Evolutionary conservation across 2,888 invertebrate genomes (phyloP).

Genomic region (Mactromeris polynyma): DNA sequence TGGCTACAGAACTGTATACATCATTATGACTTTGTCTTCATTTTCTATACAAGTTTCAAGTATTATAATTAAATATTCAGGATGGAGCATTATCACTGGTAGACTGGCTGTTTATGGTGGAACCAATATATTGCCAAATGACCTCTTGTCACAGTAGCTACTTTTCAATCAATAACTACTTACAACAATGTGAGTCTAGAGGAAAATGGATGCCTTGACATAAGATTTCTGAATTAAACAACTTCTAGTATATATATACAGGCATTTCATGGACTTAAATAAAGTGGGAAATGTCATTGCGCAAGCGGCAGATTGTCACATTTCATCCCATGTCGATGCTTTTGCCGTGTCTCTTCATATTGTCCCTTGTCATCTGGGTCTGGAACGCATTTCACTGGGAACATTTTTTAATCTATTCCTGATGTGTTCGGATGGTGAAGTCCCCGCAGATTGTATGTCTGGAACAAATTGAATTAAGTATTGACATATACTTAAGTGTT

Average conservation of each 20-base stretch:
- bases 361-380: not conserved
- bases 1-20: too few species aligned
- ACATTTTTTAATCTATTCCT: not conserved
- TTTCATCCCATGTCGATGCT: not conserved
- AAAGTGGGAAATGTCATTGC: not conserved
- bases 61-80: not conserved
- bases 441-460: not conserved
- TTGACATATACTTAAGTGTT: constrained; percentile 5
- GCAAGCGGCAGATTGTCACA: not conserved
- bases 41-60: not conserved
- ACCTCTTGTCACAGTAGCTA: not conserved
- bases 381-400: not conserved
- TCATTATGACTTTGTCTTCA: too few species aligned
- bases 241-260: not conserved
- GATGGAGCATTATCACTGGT: not conserved
- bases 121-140: not conserved
- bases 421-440: not conserved
- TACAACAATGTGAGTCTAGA: not conserved
- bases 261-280: not conserved
- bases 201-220: not conserved
- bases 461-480: not conserved
- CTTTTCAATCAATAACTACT: not conserved
- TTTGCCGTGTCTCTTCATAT: not conserved
- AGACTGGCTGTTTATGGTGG: not conserved
- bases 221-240: not conserved